Evolutionary conservation across 2,888 invertebrate genomes (phyloP).

Genomic region (Bellardia bayeri): DNA sequence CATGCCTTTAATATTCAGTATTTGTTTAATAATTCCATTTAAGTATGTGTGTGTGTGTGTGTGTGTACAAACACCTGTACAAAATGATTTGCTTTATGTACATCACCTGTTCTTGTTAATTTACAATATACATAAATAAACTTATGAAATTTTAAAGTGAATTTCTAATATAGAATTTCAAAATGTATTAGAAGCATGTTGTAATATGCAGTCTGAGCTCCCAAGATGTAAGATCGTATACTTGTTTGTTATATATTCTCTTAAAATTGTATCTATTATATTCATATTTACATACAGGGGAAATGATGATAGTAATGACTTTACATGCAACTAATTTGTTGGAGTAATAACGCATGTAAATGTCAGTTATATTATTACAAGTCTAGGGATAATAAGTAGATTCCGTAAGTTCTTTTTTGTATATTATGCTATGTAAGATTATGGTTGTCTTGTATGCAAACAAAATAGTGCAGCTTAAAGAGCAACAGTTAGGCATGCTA

Average conservation of each 20-base stretch:
- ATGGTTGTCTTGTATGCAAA: no score
- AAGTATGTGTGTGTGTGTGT: not conserved
- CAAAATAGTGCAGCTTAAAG: no score
- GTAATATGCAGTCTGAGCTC: not conserved
- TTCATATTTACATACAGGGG: not conserved
- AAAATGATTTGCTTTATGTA: slow-evolving; percentile 51
- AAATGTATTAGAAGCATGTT: not conserved
- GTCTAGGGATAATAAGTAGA: no score
- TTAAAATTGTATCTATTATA: not conserved
- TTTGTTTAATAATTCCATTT: slow-evolving; percentile 3
- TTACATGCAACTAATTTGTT: slow-evolving; percentile 8
- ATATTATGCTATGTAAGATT: no score
- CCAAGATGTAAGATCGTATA: not conserved
- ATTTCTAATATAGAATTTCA: slow-evolving; percentile 34
- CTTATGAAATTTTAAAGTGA: slow-evolving; percentile 42
- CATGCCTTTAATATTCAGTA: slow-evolving; percentile 1
- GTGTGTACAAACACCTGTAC: slow-evolving; percentile 5
- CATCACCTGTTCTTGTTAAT: slow-evolving; percentile 54
- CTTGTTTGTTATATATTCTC: slow-evolving; percentile 6
- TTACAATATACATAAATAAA: slow-evolving; percentile 31
- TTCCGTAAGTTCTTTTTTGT: no score
- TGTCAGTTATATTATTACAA: no score
- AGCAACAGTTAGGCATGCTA: no score
- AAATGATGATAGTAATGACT: not conserved
- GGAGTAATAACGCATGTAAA: not conserved